Conservation (phyloP, 23 tunicate species). For the Trididemnum miniatum region DNA sequence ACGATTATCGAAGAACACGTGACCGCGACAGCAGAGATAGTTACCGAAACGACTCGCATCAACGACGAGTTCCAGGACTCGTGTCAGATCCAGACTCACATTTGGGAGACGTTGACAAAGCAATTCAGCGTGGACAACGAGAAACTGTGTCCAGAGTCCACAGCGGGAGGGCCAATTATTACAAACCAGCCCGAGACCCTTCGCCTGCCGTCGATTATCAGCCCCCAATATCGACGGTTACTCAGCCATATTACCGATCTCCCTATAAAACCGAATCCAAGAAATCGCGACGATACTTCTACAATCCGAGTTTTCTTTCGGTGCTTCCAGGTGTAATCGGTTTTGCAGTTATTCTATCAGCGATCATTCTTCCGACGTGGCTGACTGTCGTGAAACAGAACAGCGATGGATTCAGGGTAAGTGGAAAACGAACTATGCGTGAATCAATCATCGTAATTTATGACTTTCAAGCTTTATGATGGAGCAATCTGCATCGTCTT, state of each 20-base stretch:
- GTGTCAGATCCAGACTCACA: slow-evolving; percentile 47
- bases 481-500: no score
- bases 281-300: background rate
- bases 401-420: background rate
- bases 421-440: no score
- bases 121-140: slow-evolving; percentile 35
- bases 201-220: background rate
- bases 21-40: slow-evolving; percentile 41
- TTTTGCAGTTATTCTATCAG: slow-evolving; percentile 18
- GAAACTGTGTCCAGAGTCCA: slow-evolving; percentile 32
- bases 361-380: slow-evolving; percentile 1
- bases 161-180: slow-evolving; percentile 1
- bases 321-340: slow-evolving; percentile 14
- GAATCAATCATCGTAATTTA: no score
- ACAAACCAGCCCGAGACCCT: slow-evolving; percentile 22
- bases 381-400: no score
- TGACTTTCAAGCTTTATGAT: no score
- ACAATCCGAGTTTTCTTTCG: slow-evolving; percentile 30
- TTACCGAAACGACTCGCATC: background rate
- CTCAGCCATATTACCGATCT: slow-evolving; percentile 20
- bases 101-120: slow-evolving; percentile 17
- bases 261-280: background rate
- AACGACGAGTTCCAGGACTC: slow-evolving; percentile 56
- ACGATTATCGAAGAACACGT: slow-evolving; percentile 19
- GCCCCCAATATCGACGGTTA: slow-evolving; percentile 9